Conservation (phyloP, 92 coral and sea anemone genomes). For the Parazoanthus swiftii region DNA sequence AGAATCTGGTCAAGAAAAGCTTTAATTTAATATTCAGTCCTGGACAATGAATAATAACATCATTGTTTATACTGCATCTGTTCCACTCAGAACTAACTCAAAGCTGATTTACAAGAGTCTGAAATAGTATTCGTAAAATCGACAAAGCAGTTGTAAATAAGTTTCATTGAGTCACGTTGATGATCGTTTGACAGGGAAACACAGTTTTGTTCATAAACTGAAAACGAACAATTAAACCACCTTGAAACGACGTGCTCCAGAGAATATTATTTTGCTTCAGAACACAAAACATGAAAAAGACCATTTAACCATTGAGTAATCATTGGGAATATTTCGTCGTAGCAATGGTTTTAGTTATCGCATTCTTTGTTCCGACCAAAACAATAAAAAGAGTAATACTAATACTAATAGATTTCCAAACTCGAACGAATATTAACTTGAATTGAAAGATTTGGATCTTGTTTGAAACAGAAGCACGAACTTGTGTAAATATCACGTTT, state of each 20-base stretch:
- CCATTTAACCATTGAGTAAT: not conserved
- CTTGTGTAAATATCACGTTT: slow-evolving; percentile 36
- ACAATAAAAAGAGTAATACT: not conserved
- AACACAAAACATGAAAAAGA: not conserved
- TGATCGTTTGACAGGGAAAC: not conserved
- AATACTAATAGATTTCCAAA: not conserved
- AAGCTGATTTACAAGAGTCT: not conserved
- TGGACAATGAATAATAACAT: not conserved
- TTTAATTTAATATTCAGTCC: not conserved
- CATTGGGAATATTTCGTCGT: slow-evolving; percentile 22
- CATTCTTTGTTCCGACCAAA: not conserved
- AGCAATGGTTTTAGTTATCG: not conserved
- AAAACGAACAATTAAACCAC: slow-evolving; percentile 1
- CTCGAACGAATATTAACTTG: slow-evolving; percentile 14
- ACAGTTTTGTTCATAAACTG: not conserved
- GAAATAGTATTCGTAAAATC: not conserved
- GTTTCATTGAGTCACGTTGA: not conserved
- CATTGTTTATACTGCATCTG: slow-evolving; percentile 1
- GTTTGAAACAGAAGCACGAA: not conserved
- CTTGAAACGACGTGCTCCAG: not conserved
- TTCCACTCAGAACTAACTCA: not conserved
- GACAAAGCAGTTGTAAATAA: slow-evolving; percentile 38
- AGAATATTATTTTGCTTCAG: not conserved
- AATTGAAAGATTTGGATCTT: not conserved
- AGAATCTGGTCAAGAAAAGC: not conserved